Evolutionary conservation across 2,797 vertebrate species (phyloP).

Genomic region (Orestias chungarensis): DNA sequence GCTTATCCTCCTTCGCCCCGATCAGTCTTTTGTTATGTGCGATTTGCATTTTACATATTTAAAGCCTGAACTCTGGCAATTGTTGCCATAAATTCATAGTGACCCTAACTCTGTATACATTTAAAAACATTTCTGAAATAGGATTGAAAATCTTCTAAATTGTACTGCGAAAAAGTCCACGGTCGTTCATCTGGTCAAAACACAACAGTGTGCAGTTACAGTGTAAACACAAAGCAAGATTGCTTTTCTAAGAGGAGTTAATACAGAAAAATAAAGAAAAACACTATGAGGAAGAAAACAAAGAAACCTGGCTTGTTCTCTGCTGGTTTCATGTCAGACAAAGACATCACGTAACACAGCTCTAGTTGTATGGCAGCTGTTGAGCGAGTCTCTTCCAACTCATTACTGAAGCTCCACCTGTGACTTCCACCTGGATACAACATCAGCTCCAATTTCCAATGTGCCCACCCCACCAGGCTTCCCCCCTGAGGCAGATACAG

Average conservation of each 20-base stretch:
- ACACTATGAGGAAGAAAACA: not conserved
- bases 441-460: conserved; percentile 63
- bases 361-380: conserved; percentile 65
- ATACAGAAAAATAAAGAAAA: conserved; percentile 9
- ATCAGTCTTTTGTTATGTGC: not conserved
- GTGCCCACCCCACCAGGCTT: conserved; percentile 48
- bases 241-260: not conserved
- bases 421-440: conserved; percentile 73
- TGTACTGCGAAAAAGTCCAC: not conserved
- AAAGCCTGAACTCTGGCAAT: not conserved
- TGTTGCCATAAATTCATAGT: not conserved
- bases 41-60: not conserved
- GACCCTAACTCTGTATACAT: not conserved
- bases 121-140: not conserved
- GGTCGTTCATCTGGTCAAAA: not conserved
- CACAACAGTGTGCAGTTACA: not conserved
- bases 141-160: not conserved
- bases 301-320: not conserved
- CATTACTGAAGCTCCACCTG: conserved; percentile 76
- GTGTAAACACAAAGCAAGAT: not conserved
- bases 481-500: conserved; percentile 46
- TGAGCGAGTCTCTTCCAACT: conserved; percentile 65
- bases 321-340: conserved; percentile 50
- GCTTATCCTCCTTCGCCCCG: not conserved
- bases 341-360: conserved; percentile 59